Evolutionary conservation across 2,113 vertebrate genomes (phyloP).

Genomic region (Lasiurus borealis): DNA sequence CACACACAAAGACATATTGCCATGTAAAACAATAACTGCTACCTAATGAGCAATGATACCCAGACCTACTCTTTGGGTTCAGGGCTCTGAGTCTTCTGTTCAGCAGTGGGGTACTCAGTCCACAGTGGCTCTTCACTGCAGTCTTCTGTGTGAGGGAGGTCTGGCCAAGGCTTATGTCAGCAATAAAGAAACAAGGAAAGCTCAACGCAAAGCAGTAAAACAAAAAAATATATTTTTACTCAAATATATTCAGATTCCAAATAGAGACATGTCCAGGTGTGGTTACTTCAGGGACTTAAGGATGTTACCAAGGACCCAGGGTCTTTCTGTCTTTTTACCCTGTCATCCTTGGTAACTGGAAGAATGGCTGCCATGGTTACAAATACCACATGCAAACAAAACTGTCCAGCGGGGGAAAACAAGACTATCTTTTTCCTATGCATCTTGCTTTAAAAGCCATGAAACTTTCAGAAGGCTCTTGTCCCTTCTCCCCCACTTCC

Average conservation of each 20-base stretch:
- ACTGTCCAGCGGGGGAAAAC: background rate
- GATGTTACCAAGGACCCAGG: background rate
- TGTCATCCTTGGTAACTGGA: background rate
- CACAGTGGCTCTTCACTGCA: background rate
- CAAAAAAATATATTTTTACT: slow-evolving; percentile 16
- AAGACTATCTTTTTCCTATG: background rate
- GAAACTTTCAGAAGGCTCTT: background rate
- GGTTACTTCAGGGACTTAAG: background rate
- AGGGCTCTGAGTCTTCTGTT: background rate
- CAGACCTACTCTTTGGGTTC: background rate
- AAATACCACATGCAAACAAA: slow-evolving; percentile 2
- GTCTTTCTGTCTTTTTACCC: slow-evolving; percentile 13
- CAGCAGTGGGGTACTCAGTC: background rate
- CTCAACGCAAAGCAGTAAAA: background rate
- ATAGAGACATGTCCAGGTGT: background rate
- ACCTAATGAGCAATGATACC: background rate
- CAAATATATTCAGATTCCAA: background rate
- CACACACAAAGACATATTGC: background rate
- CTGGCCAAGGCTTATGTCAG: background rate
- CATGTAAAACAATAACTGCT: background rate
- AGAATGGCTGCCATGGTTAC: background rate
- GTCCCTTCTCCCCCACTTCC: background rate
- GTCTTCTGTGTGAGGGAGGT: background rate
- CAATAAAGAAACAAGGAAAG: background rate
- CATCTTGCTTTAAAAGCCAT: background rate